Base-by-base conservation (phyloP, 2,888 invertebrate genomes). In the Drosophila emarginata region DNA sequence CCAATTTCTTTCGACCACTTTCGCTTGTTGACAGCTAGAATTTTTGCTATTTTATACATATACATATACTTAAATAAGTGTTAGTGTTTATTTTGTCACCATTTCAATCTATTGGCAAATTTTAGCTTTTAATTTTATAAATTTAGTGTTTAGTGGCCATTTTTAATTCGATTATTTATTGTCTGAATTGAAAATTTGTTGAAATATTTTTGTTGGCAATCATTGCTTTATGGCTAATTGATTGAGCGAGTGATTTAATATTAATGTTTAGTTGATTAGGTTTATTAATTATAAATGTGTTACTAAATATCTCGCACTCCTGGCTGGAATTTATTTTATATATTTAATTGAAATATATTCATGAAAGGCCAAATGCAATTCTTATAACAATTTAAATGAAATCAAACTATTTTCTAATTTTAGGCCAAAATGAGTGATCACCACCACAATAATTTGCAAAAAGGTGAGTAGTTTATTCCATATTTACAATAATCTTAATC, bases 401-500 rank as follows among this genome's bases (percentile, higher is more conserved):
- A 32, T 32, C 1, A 26, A 1, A 26, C 6, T 26, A 14, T 11
- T 40, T 15, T 40, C 18, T 18, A 54, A 18, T 78, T 79, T 12
- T 80, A 92, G 92, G 92, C 92, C 64, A 92, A 92, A 90, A 92
- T 92, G 92, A 92, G 91, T 72, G 92, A 91, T 80, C 92, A 92
- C 78, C 92, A 92, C 74, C 92, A 92, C 75, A 91, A 89, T 60
- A 92, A 91, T 80, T 80, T 92, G 72, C 92, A 92, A 78, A 92
- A 92, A 91, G 92, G 92, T 92, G 83, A 90, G 89, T 74, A 5
- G 23, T 32, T 1, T 9, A 32, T 9, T 32, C 65, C 3, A 12
- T 12, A 23, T 5, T 9, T 53, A 69, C 72, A 76, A 72, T 78
- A 64, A 51, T 58, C 70, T 54, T 65, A 80, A 57, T 81, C 76